phyloP scores from a whole-genome alignment of 2,797 vertebrate genomes.

The Pseudochirops cupreus region DNA sequence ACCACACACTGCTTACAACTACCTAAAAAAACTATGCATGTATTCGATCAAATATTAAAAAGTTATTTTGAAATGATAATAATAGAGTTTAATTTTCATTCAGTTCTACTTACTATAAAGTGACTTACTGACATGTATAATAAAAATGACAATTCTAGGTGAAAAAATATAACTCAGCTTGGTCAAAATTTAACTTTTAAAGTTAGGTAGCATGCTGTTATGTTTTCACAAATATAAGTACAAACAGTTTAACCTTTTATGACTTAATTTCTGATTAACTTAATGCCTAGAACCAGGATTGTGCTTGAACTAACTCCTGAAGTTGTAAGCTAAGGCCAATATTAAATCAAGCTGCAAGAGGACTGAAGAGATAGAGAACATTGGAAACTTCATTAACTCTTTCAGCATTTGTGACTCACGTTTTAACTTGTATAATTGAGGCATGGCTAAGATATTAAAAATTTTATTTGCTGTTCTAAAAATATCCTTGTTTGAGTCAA shows the following conservation, averaged over 20 bases:
- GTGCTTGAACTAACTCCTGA: background rate
- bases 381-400: background rate
- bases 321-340: background rate
- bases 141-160: background rate
- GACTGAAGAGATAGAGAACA: background rate
- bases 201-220: background rate
- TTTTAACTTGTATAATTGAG: constrained; percentile 29
- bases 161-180: background rate
- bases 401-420: background rate
- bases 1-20: background rate
- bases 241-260: background rate
- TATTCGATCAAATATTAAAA: background rate
- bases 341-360: background rate
- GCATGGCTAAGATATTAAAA: background rate
- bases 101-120: background rate
- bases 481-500: constrained; percentile 12
- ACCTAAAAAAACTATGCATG: background rate
- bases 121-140: background rate
- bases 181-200: background rate
- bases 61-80: background rate
- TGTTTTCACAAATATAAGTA: background rate
- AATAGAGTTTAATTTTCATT: background rate
- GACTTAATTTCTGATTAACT: background rate
- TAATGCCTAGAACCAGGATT: background rate
- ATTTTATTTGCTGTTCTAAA: background rate